phyloP scores from a whole-genome alignment of 2,113 vertebrate species.

The Tachysurus vachellii region DNA sequence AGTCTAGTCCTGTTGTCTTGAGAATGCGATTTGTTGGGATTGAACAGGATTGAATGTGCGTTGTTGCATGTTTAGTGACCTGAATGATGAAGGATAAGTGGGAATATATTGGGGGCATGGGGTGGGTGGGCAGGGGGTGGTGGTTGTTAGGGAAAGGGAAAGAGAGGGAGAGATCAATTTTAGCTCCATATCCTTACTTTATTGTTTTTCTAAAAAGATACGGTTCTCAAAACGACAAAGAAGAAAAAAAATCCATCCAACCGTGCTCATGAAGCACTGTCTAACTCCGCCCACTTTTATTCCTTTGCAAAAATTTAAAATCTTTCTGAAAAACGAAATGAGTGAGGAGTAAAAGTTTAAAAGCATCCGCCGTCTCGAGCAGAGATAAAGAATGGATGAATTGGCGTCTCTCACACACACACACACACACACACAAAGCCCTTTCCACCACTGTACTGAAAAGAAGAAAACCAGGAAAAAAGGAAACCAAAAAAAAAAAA shows the following conservation, averaged over 20 bases:
- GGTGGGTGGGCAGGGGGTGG: too few species aligned
- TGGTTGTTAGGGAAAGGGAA: too few species aligned
- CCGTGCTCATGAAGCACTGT: background rate
- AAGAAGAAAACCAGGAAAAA: background rate
- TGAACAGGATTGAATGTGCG: too few species aligned
- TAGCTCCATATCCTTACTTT: background rate
- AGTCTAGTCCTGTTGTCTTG: background rate
- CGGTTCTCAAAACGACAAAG: background rate
- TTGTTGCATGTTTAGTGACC: background rate
- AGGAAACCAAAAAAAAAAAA: background rate
- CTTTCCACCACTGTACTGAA: background rate
- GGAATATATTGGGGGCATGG: too few species aligned
- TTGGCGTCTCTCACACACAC: conserved; percentile 45
- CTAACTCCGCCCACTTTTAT: background rate
- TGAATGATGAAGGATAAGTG: too few species aligned
- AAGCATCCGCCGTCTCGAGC: background rate
- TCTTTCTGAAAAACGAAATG: background rate
- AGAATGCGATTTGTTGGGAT: background rate
- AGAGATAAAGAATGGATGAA: background rate
- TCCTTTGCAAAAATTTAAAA: background rate
- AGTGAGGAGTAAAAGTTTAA: background rate
- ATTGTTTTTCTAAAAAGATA: background rate
- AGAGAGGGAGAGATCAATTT: background rate
- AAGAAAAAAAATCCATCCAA: background rate
- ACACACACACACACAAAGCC: conserved; percentile 1